Conservation (phyloP, 2,797 vertebrate species). For the Oceanodroma leucorhoa region DNA sequence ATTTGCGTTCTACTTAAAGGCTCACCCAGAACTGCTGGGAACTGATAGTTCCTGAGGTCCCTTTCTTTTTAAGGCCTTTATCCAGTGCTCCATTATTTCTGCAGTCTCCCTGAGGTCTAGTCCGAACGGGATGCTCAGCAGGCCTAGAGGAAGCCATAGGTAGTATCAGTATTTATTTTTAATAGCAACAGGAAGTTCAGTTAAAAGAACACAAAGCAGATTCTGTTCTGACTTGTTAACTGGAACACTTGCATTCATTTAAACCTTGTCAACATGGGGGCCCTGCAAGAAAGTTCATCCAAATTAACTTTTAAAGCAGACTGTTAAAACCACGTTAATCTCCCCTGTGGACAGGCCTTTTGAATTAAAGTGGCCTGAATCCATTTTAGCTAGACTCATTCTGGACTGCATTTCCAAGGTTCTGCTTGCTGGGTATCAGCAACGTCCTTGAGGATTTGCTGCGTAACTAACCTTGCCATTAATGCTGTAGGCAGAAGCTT, state of each 20-base stretch:
- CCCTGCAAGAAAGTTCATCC: not conserved
- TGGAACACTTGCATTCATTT: not conserved
- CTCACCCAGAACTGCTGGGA: not conserved
- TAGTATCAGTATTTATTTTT: not conserved
- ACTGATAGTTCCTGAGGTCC: not conserved
- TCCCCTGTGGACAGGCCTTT: not conserved
- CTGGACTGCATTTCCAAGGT: not conserved
- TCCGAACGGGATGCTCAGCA: not conserved
- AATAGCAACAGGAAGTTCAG: not conserved
- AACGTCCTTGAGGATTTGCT: not conserved
- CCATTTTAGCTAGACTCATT: not conserved
- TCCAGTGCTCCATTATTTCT: not conserved
- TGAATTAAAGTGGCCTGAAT: not conserved
- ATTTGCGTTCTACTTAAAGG: not conserved
- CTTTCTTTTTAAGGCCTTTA: not conserved
- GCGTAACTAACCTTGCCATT: not conserved
- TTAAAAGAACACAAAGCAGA: not conserved
- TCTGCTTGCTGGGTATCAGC: not conserved
- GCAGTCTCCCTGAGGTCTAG: not conserved
- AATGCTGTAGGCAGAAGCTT: not conserved
- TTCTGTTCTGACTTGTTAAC: not conserved
- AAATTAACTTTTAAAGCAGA: not conserved
- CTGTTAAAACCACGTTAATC: not conserved
- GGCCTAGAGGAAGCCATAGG: not conserved
- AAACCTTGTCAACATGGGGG: not conserved